phyloP scores from a whole-genome alignment of 2,113 vertebrate species.

The Apodemus sylvaticus region DNA sequence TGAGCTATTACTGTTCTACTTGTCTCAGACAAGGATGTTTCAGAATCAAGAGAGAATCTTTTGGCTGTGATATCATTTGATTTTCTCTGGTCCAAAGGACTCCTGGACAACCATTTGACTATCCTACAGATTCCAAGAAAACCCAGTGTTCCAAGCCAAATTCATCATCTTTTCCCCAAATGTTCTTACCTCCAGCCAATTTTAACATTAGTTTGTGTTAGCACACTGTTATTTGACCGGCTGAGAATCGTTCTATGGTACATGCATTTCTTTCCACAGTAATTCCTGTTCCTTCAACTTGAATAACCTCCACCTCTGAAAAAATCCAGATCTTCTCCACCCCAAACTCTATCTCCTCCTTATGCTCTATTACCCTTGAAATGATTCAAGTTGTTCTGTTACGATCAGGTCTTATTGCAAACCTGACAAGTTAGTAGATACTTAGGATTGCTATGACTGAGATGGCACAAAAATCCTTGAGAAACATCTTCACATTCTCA shows the following conservation, averaged over 20 bases:
- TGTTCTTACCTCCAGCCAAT: not conserved
- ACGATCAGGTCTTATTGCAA: not conserved
- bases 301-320: not conserved
- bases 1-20: not conserved
- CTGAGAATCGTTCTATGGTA: not conserved
- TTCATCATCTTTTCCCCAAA: not conserved
- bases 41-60: not conserved
- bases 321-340: not conserved
- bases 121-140: not conserved
- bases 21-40: not conserved
- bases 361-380: fast-evolving
- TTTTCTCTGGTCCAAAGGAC: not conserved
- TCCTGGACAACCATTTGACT: not conserved
- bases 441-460: not conserved
- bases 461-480: not conserved
- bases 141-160: not conserved
- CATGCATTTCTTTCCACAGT: not conserved
- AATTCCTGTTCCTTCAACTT: not conserved
- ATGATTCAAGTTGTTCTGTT: not conserved
- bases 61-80: not conserved
- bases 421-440: not conserved
- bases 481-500: not conserved
- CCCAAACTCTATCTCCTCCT: not conserved
- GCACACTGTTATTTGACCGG: not conserved
- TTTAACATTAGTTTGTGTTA: not conserved